Evolutionary conservation across 2,797 vertebrate species (phyloP).

Genomic region (Heteromormyrus szaboi): DNA sequence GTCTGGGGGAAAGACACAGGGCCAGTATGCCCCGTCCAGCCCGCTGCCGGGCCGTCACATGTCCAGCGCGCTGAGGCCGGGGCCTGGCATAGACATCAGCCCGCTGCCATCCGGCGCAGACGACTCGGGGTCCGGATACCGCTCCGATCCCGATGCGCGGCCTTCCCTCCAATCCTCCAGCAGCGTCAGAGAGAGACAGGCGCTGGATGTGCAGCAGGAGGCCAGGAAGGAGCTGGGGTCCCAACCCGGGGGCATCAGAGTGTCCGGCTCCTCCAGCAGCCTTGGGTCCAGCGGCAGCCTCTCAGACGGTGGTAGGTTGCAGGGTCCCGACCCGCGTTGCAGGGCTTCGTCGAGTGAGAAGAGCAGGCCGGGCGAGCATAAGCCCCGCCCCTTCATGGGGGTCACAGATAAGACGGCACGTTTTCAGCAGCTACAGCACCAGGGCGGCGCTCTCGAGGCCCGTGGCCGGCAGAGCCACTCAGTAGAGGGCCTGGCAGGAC

Average conservation of each 20-base stretch:
- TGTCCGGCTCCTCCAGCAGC: conserved; percentile 72
- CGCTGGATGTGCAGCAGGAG: conserved; percentile 48
- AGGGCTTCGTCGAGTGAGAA: conserved; percentile 15
- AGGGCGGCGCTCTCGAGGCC: conserved; percentile 33
- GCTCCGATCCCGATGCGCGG: conserved; percentile 40
- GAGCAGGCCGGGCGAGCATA: conserved; percentile 57
- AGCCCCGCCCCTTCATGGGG: conserved; percentile 93
- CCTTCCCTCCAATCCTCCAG: conserved; percentile 27
- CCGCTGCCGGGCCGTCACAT: conserved; percentile 68
- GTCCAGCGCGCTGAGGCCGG: conserved; percentile 53
- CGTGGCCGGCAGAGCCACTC: conserved; percentile 65
- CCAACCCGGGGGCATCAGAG: conserved; percentile 56
- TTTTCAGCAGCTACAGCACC: conserved; percentile 71
- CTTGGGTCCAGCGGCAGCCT: conserved; percentile 74
- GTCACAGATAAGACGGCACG: conserved; percentile 89
- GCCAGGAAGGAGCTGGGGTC: conserved; percentile 55
- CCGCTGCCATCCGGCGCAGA: conserved; percentile 28
- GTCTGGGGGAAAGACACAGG: conserved; percentile 53
- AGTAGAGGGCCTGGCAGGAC: conserved; percentile 49
- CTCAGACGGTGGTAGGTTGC: conserved; percentile 61
- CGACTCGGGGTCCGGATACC: conserved; percentile 43
- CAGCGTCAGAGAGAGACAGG: conserved; percentile 27
- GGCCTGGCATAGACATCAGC: conserved; percentile 56
- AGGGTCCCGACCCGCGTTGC: conserved; percentile 53
- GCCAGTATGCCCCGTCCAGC: conserved; percentile 73